These are phyloP conservation scores for Myrmophylax atrothorax DNA, from an alignment of 2,113 vertebrate species.

Conservation along the genomic window DNA sequence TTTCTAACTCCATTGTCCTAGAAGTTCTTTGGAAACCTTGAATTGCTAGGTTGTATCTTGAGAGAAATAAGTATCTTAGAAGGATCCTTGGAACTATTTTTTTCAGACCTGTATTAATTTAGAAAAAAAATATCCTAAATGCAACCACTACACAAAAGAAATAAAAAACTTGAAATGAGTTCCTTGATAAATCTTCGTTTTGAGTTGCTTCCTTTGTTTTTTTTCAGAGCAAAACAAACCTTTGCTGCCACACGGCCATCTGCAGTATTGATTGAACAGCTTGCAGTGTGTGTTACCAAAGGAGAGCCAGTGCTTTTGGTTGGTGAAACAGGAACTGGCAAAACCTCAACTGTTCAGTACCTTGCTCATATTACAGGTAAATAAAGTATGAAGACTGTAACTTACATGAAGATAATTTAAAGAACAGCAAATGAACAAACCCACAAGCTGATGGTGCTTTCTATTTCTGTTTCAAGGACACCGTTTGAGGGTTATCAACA, in stretches of 20 bases:
- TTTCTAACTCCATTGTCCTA: not conserved
- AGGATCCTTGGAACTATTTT: not conserved
- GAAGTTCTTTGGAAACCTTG: not conserved
- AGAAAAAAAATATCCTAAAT: not conserved
- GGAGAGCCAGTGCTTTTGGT: slow-evolving; percentile 92
- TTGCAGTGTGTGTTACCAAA: slow-evolving; percentile 88
- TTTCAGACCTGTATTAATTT: not conserved
- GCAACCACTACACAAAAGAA: not conserved
- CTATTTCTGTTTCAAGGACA: slow-evolving; percentile 80
- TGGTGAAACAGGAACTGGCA: slow-evolving; percentile 96
- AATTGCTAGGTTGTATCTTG: not conserved
- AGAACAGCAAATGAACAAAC: not conserved
- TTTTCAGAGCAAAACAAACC: slow-evolving; percentile 79
- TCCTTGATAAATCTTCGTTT: not conserved
- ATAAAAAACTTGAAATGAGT: not conserved
- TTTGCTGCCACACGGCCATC: slow-evolving; percentile 94
- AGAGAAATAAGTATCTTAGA: not conserved
- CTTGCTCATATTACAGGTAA: slow-evolving; percentile 90
- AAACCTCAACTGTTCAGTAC: slow-evolving; percentile 94
- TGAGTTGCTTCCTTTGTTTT: not conserved
- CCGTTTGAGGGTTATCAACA: slow-evolving; percentile 89
- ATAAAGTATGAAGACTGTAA: not conserved
- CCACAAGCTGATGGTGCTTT: not conserved
- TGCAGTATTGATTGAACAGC: slow-evolving; percentile 89
- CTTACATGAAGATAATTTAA: not conserved